Percentiles rank a stretch among this genome's conserved stretches.
phyloP scores from a whole-genome alignment of 2,888 invertebrate genomes.

The Ophioninae sp. region DNA sequence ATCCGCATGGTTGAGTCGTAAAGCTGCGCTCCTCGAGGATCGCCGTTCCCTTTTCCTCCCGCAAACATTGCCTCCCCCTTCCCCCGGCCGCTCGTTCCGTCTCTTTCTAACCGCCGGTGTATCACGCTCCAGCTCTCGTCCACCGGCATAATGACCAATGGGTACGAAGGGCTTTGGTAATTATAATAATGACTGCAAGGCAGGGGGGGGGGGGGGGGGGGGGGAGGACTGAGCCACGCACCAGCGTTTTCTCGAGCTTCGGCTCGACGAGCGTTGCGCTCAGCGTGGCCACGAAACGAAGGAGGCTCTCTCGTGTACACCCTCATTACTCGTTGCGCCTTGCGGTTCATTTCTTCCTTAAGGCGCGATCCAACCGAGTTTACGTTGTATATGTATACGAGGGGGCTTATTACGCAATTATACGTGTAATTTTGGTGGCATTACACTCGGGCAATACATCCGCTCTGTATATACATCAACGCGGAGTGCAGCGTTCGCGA shows the following conservation, averaged over 20 bases:
- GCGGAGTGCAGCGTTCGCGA: conserved; percentile 16
- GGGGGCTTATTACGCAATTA: conserved; percentile 78
- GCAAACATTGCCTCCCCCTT: conserved; percentile 4
- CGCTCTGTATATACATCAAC: conserved; percentile 56
- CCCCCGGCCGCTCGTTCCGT: background rate
- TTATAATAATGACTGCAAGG: conserved; percentile 75
- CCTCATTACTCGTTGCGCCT: conserved; percentile 69
- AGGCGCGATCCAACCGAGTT: conserved; percentile 63
- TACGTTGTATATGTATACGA: conserved; percentile 50
- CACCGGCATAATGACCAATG: conserved; percentile 66
- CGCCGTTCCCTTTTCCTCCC: conserved; percentile 29
- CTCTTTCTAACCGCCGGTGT: too few species aligned
- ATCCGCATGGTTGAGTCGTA: conserved; percentile 62
- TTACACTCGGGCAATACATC: conserved; percentile 69
- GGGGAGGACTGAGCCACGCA: conserved; percentile 16
- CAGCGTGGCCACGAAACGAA: conserved; percentile 63
- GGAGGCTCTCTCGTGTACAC: conserved; percentile 58
- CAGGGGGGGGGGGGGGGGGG: conserved; percentile 36
- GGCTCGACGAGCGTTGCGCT: conserved; percentile 13
- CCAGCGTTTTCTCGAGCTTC: background rate
- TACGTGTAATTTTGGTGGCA: conserved; percentile 75
- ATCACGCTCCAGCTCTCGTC: conserved; percentile 31
- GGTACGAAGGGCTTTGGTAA: conserved; percentile 73
- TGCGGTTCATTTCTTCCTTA: conserved; percentile 50
- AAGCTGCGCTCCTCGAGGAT: conserved; percentile 56